These are phyloP conservation scores for Ectemnius cavifrons DNA, from an alignment of 2,888 invertebrate species.

Conservation along the genomic window DNA sequence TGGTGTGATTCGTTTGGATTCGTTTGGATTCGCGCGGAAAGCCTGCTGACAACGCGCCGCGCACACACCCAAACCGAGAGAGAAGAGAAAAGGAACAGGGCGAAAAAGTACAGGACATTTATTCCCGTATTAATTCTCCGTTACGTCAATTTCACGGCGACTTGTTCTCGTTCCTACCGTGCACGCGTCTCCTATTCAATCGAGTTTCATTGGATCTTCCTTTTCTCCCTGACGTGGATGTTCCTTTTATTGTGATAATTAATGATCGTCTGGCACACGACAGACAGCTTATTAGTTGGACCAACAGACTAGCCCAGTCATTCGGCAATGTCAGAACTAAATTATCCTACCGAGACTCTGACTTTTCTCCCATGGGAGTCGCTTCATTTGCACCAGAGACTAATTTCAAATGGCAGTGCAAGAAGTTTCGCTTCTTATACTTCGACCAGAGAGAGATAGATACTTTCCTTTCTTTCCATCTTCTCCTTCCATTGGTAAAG, in stretches of 20 bases:
- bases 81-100: not conserved
- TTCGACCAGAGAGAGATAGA: no score
- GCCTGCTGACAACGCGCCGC: not conserved
- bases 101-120: not conserved
- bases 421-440: no score
- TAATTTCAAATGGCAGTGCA: no score
- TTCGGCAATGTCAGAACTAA: no score
- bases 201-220: not conserved
- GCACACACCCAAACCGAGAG: not conserved
- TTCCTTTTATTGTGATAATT: not conserved
- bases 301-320: not conserved
- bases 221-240: not conserved
- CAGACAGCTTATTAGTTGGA: not conserved
- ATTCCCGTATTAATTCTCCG: slow-evolving; percentile 4
- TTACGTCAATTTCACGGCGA: not conserved
- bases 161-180: not conserved
- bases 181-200: not conserved
- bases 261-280: not conserved
- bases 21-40: not conserved
- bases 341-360: no score
- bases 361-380: not conserved
- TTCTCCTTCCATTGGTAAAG: no score
- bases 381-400: no score
- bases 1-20: not conserved
- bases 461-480: no score